Conservation (phyloP, 2,113 vertebrate species). For the Elachura formosa region DNA sequence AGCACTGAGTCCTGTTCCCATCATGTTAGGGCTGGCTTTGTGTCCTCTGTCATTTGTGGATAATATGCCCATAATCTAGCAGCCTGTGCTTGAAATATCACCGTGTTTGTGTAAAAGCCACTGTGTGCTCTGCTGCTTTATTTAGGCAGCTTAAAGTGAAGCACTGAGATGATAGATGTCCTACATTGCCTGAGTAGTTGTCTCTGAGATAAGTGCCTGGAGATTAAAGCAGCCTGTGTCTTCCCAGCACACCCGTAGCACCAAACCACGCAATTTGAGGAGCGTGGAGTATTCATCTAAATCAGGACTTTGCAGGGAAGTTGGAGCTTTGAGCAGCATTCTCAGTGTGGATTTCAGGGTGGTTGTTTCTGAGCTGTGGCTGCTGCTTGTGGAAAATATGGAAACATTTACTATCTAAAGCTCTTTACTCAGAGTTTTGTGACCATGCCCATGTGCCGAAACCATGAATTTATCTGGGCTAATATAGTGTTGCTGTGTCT, state of each 20-base stretch:
- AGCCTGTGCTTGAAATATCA: neutral
- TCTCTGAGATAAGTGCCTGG: neutral
- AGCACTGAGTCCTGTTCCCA: neutral
- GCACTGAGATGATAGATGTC: neutral
- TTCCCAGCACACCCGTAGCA: neutral
- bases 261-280: neutral
- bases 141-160: conserved; percentile 2
- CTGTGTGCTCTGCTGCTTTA: neutral
- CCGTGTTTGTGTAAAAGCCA: neutral
- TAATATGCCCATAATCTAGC: neutral
- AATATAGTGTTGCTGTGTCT: neutral
- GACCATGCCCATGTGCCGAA: neutral
- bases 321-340: neutral
- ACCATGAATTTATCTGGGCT: neutral
- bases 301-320: neutral
- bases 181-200: neutral
- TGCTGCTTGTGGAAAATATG: neutral
- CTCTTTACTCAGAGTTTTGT: neutral
- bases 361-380: neutral
- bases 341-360: neutral
- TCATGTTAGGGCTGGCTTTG: neutral
- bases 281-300: neutral
- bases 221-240: neutral
- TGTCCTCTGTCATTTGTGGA: neutral
- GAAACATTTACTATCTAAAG: neutral